Evolutionary conservation across 2,113 vertebrate genomes (phyloP).

Genomic region (Engystomops pustulosus): DNA sequence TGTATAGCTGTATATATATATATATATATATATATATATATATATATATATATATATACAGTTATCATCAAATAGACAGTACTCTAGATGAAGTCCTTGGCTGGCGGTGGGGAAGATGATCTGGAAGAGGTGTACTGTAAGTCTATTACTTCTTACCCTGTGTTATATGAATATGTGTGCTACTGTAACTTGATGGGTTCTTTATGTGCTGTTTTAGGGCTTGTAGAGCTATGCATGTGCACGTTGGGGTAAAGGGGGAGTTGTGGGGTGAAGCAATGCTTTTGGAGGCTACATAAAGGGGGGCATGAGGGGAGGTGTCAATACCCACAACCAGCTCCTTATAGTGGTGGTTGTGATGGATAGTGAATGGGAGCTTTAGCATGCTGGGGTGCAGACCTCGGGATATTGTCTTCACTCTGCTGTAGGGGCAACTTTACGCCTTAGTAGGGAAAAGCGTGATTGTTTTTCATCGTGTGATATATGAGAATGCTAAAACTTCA

Average conservation of each 20-base stretch:
- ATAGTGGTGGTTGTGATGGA: constrained; percentile 16
- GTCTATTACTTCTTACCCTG: constrained; percentile 75
- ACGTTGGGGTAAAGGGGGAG: constrained; percentile 60
- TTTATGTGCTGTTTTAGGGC: neutral
- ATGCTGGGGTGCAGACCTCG: constrained; percentile 13
- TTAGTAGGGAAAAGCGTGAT: too few relatives aligned
- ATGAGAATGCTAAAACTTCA: too few relatives aligned
- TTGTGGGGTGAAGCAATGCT: constrained; percentile 47
- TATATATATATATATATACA: constrained; percentile 28
- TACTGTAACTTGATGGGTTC: neutral
- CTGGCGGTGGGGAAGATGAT: constrained; percentile 75
- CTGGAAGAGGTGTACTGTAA: constrained; percentile 80
- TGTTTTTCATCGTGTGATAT: too few relatives aligned
- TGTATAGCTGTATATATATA: constrained; percentile 20
- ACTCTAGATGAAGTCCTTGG: constrained; percentile 60
- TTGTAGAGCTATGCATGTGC: constrained; percentile 18
- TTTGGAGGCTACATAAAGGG: constrained; percentile 63
- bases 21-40: constrained; percentile 37
- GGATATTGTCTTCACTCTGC: neutral
- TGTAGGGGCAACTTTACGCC: neutral
- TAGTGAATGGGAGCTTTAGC: constrained; percentile 12
- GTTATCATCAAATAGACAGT: neutral
- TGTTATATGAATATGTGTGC: neutral
- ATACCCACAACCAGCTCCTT: constrained; percentile 27
- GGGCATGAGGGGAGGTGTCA: constrained; percentile 59